These are phyloP conservation scores for Phyllotis vaccarum DNA, from an alignment of 2,797 vertebrate species.

Conservation along the genomic window DNA sequence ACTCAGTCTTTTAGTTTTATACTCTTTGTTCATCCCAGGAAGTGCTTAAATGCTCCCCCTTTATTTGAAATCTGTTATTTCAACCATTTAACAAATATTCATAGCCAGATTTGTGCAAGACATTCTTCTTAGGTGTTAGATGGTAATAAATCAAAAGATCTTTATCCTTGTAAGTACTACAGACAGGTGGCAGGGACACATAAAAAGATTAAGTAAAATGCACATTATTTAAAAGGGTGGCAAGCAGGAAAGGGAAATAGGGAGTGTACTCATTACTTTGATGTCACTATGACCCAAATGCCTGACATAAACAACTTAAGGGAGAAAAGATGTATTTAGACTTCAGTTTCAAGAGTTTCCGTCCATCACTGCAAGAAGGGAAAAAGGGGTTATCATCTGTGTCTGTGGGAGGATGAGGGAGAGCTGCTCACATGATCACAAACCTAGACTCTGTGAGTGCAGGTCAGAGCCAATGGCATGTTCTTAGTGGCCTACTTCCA, in stretches of 20 bases:
- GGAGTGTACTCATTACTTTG: neutral
- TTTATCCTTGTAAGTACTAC: neutral
- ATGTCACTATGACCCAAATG: neutral
- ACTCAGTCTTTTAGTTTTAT: neutral
- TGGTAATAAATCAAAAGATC: constrained; percentile 8
- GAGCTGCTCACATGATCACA: neutral
- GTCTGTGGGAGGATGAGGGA: neutral
- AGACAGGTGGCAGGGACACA: neutral
- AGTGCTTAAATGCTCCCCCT: neutral
- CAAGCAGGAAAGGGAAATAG: neutral
- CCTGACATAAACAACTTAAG: neutral
- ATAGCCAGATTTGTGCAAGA: constrained; percentile 1
- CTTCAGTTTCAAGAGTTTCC: neutral
- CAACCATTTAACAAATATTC: neutral
- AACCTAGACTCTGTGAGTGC: neutral
- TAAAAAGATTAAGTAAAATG: neutral
- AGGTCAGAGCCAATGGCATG: neutral
- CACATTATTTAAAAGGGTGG: neutral
- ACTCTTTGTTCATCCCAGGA: neutral
- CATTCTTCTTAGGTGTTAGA: neutral
- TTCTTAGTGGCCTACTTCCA: neutral
- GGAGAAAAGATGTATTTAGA: neutral
- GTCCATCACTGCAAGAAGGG: neutral
- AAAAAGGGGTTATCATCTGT: neutral
- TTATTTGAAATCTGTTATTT: neutral